phyloP scores from a whole-genome alignment of 2,113 vertebrate species.

The Melozone crissalis region DNA sequence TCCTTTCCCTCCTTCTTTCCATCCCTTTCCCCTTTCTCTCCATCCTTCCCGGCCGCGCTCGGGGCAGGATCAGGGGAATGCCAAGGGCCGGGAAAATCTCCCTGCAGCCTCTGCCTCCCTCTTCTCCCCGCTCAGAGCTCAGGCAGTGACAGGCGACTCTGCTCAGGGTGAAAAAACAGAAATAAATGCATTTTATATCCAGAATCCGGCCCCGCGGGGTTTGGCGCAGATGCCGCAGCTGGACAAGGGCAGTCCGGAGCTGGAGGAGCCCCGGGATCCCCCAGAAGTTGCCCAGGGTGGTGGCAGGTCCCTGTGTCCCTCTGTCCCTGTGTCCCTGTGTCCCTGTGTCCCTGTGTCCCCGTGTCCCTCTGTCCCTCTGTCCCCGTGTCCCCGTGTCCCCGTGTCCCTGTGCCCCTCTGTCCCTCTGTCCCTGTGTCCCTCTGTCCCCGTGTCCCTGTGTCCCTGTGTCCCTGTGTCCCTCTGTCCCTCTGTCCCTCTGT shows the following conservation, averaged over 20 bases:
- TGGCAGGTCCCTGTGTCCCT: neutral
- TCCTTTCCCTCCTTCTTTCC: no score
- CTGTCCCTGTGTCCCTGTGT: neutral
- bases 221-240: neutral
- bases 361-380: neutral
- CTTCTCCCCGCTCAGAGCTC: neutral
- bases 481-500: neutral
- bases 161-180: rapidly evolving
- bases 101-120: neutral
- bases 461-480: neutral
- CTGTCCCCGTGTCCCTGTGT: neutral
- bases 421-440: neutral
- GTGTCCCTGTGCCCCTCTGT: neutral
- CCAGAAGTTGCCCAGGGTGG: neutral
- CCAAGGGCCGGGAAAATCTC: neutral
- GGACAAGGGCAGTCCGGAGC: neutral
- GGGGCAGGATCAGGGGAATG: neutral
- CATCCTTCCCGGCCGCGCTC: neutral
- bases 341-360: neutral
- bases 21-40: no score
- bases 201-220: neutral
- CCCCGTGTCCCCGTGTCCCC: neutral
- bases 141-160: neutral
- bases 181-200: rapidly evolving
- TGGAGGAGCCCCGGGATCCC: neutral